Evolutionary conservation across 1,140 invertebrate species (phyloP), one percentile per base, ranked within the genome.

Genomic region (Stegodyphus mimosarum): DNA sequence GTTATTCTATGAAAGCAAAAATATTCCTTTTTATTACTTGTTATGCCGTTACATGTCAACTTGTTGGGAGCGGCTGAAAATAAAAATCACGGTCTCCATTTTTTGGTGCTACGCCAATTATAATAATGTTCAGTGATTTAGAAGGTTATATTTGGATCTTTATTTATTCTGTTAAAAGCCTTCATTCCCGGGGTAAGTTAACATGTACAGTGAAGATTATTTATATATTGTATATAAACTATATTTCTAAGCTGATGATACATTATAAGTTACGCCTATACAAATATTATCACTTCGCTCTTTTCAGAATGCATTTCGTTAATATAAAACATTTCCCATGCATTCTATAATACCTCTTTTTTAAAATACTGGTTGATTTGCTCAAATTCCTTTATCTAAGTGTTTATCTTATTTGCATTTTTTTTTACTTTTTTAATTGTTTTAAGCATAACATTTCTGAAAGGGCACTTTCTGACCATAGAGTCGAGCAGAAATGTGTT

Each of bases 211-310:
- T 76, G 55, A 75, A 83, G 18, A 83, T 74, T 74, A 74, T 83
- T 83, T 84, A 83, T 76, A 84, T 76, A 84, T 84, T 84, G 81
- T 84, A 84, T 11, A 84, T 84, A 84, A 84, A 76, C 75, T 84
- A 84, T 84, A 84, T 84, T 84, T 84, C 74, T 76, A 84, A 72
- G 53, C n/a, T 53, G 60, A 76, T 70, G 55, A 67, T 55, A 69
- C 75, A 70, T 70, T 84, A 83, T 83, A 18, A 83, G 71, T 74
- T 83, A 74, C 17, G 51, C 49, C 80, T 83, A 13, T 81, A 72
- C 52, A 63, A 63, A 52, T 81, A 60, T 48, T 33, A 74, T 66
- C 64, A 33, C 17, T 49, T 6, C 6, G 63, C 10, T 60, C 13
- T 72, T 83, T 66, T 83, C 71, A 83, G 80, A 53, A 55, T 83